Evolutionary conservation across 2,797 vertebrate species (phyloP), one percentile per base, ranked within the genome.

Genomic region (Syndactyla subalaris): DNA sequence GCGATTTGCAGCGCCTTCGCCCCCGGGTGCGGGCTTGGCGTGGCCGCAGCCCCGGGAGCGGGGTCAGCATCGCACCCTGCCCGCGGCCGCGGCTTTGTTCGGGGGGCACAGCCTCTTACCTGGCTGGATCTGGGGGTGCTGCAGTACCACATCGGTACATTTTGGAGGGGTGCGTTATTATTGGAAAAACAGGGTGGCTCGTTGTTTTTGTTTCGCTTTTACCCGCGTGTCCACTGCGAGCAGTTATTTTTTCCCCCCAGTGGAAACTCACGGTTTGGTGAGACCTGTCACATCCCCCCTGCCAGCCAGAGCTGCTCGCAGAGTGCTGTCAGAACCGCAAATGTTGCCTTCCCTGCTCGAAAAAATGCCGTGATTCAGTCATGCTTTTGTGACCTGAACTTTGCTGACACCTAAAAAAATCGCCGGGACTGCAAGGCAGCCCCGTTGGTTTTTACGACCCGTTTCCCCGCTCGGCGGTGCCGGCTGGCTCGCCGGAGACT

Each of bases 351-450:
- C 57, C 63, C 39, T 2, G 3, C 10, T 71, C 85, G 57, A 85
- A 89, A 83, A 87, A 83, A 67, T 38, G 70, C 88, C 2, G 13
- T 70, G 73, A 67, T 91, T 91, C 79, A 15, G 68, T 77, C 75
- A 58, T 85, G 24, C 78, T 93, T 91, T 74, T 49, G 84, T 80
- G 92, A 88, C 75, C 84, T 89, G 85, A 92, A 92, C 96, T 96
- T 93, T 94, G 94, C 95, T 97, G 95, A 96, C 96, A 90, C 79
- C 85, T 92, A 73, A 94, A 92, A 95, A 89, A 78, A 36, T 63
- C 2, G 51, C 72, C 54, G 85, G 88, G 86, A 38, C 83, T 82
- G 76, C 90, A 91, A 2, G 70, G 79, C 57, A 54, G 65, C 74
- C 68, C 83, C 70, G 8, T n/a, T 89, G 94, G 70, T 43, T 93